phyloP scores from a whole-genome alignment of 2,797 vertebrate species.

The Sebastes itinus region DNA sequence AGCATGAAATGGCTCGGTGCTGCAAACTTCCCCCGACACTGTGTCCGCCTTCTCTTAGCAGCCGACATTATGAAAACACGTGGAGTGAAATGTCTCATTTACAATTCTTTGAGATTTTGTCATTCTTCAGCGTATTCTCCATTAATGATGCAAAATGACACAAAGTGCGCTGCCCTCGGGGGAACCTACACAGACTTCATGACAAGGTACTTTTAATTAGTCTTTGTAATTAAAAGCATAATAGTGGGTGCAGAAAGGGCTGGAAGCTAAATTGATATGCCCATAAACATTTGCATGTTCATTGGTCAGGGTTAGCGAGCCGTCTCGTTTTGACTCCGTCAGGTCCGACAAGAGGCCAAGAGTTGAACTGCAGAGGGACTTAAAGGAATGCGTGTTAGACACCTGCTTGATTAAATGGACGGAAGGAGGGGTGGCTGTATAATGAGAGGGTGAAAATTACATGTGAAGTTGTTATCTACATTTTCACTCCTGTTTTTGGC shows the following conservation, averaged over 20 bases:
- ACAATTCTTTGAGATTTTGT: constrained; percentile 54
- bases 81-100: constrained; percentile 69
- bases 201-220: constrained; percentile 81
- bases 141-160: constrained; percentile 77
- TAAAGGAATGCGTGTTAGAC: constrained; percentile 38
- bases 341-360: constrained; percentile 21
- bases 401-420: constrained; percentile 44
- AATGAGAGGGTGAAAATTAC: constrained; percentile 42
- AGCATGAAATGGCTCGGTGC: constrained; percentile 45
- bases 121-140: constrained; percentile 59
- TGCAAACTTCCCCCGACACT: constrained; percentile 11
- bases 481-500: constrained; percentile 24
- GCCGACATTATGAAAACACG: constrained; percentile 58
- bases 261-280: constrained; percentile 69
- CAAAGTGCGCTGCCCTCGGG: constrained; percentile 60
- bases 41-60: constrained; percentile 20
- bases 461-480: constrained; percentile 28
- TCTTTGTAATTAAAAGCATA: constrained; percentile 78
- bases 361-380: constrained; percentile 31
- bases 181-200: constrained; percentile 70
- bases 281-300: constrained; percentile 74
- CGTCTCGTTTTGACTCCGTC: constrained; percentile 23
- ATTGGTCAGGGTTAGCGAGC: constrained; percentile 54
- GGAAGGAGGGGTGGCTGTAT: background rate
- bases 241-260: constrained; percentile 62